A percentile compares a stretch with the other conserved stretches of the same genome.
phyloP scores from a whole-genome alignment of 2,888 invertebrate genomes.

The Dicyrtoma fusca region DNA sequence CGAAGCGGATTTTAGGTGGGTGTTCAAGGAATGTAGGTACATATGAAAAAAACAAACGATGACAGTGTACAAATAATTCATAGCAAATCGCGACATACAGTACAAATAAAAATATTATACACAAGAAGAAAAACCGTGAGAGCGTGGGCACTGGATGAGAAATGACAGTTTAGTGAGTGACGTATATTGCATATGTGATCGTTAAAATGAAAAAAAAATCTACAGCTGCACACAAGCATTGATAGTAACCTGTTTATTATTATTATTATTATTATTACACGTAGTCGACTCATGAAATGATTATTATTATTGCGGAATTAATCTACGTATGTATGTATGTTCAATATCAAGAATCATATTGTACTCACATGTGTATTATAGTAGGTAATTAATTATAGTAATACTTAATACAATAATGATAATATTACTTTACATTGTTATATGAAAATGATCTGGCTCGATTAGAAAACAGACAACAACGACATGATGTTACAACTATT shows the following conservation, averaged over 20 bases:
- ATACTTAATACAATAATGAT: constrained; percentile 3
- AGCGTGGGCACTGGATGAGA: too few species aligned
- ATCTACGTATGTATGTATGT: background rate
- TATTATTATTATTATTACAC: constrained; percentile 25
- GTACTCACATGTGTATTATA: constrained; percentile 17
- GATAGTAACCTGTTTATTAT: constrained; percentile 31
- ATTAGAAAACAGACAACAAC: constrained; percentile 37
- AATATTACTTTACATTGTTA: constrained; percentile 20
- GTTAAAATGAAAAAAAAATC: too few species aligned
- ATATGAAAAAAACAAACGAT: too few species aligned
- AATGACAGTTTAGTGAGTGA: too few species aligned
- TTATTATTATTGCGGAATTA: constrained; percentile 39
- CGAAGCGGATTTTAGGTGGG: too few species aligned
- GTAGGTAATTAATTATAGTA: background rate
- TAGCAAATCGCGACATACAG: too few species aligned
- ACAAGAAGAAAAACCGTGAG: too few species aligned
- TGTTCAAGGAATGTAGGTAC: too few species aligned
- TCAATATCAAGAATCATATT: constrained; percentile 7
- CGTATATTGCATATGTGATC: too few species aligned
- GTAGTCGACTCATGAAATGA: constrained; percentile 29
- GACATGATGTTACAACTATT: background rate
- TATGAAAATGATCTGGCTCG: constrained; percentile 32
- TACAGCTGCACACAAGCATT: background rate
- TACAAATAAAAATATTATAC: too few species aligned
- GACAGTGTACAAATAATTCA: too few species aligned